These are phyloP conservation scores for Chamaedrilus cognettii DNA, from an alignment of 2,888 invertebrate species.

Conservation along the genomic window DNA sequence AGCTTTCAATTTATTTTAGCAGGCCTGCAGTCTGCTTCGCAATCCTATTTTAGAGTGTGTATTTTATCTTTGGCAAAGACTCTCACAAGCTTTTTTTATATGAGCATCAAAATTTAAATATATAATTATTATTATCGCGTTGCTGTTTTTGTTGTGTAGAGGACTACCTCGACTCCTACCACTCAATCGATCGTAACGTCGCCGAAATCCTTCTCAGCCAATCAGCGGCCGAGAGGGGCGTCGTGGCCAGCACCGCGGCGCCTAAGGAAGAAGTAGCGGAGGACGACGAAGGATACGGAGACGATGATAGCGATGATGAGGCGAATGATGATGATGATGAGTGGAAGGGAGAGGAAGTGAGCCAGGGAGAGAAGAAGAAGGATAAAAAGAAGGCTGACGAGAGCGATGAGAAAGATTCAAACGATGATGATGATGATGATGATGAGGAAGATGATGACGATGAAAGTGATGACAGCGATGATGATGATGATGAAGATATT, in stretches of 20 bases:
- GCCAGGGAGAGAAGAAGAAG: background rate
- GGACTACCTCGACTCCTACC: slow-evolving; percentile 14
- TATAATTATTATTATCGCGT: no score
- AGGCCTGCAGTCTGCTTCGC: no score
- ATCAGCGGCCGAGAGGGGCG: background rate
- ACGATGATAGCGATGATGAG: slow-evolving; percentile 11
- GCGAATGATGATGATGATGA: slow-evolving; percentile 14
- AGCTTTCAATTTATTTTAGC: no score
- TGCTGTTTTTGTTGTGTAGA: no score
- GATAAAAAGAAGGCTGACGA: slow-evolving; percentile 4
- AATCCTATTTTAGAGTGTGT: no score
- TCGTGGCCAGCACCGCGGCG: background rate
- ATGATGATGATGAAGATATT: slow-evolving; percentile 20
- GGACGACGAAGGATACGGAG: slow-evolving; percentile 7
- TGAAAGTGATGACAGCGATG: slow-evolving; percentile 10
- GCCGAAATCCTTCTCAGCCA: slow-evolving; percentile 9
- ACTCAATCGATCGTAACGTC: slow-evolving; percentile 18
- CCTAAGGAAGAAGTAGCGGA: slow-evolving; percentile 3
- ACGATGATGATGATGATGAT: slow-evolving; percentile 12
- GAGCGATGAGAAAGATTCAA: slow-evolving; percentile 1
- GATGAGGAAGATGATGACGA: slow-evolving; percentile 18
- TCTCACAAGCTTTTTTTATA: no score
- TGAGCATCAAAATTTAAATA: no score
- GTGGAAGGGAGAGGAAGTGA: background rate
- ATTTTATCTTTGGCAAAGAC: no score